phyloP scores from a whole-genome alignment of 2,113 vertebrate genomes.

The Chiloscyllium plagiosum region DNA sequence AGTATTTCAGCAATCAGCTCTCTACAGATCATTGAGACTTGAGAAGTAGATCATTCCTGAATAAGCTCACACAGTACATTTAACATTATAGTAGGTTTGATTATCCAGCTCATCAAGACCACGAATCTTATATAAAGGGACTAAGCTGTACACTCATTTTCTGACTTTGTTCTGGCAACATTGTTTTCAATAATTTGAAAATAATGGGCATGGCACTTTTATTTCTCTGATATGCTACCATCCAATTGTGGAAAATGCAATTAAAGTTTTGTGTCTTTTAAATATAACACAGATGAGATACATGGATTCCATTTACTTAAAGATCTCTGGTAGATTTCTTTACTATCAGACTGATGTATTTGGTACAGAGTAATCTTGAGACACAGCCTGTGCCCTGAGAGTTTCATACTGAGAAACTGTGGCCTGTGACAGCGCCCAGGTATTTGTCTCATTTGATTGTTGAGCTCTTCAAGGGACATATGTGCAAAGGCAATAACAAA shows the following conservation, averaged over 20 bases:
- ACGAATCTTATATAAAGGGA: background rate
- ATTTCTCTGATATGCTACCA: background rate
- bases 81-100: background rate
- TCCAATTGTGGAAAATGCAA: background rate
- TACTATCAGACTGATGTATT: no score
- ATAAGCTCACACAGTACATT: background rate
- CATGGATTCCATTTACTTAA: no score
- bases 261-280: no score
- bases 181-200: background rate
- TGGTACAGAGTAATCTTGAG: no score
- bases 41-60: background rate
- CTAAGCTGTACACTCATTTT: background rate
- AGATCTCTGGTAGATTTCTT: no score
- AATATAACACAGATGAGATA: no score
- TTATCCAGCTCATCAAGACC: background rate
- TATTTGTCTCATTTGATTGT: no score
- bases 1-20: background rate
- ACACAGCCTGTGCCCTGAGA: no score
- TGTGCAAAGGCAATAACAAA: no score
- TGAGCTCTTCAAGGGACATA: no score
- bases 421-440: no score
- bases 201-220: background rate
- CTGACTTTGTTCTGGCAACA: background rate
- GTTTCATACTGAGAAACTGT: no score
- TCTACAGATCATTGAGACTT: background rate